Evolutionary conservation across 2,888 invertebrate genomes (phyloP), one percentile per base, ranked within the genome.

Genomic region (Chrysolina oricalcia): DNA sequence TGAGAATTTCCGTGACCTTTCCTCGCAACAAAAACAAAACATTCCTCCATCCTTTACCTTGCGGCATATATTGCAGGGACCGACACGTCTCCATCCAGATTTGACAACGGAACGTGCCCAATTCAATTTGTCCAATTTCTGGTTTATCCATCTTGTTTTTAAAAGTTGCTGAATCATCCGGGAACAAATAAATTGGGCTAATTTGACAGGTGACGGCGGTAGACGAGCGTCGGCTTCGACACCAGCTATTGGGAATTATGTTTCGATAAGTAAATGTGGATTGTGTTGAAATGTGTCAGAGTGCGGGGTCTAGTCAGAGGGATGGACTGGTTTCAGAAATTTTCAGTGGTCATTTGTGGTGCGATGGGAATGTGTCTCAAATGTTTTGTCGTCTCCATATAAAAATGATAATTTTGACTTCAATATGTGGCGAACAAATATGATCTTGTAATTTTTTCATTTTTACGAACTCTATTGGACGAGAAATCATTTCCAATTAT

Each of bases 131-230:
- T 69, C 65, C 72, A 70, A 75, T 75, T 72, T 65, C 59, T 23
- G 56, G 66, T 75, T 66, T 70, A 72, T 72, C 59, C 71, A 68
- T 70, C 72, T 68, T 75, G 66, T 72, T 72, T 72, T 72, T 72
- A 56, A 69, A 70, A 75, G 59, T 72, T 70, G 75, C 75, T 72
- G 75, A 75, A 69, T 75, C 75, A 75, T 69, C 65, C 59, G 50
- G 56, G 17, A 65, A 69, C 68, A 41, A 69, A 48, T 75, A 66
- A 72, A 75, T 75, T 75, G 75, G 69, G 69, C 27, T 70, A 75
- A 75, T 69, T 75, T 75, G 75, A 75, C 75, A 75, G 65, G 65
- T 72, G 75, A 75, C 69, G 72, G 56, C 72, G 75, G 72, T 70
- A 70, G 70, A 72, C 74, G 71, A 35, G 71, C 23, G 67, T 71